phyloP scores from a whole-genome alignment of 2,888 invertebrate genomes.

The Ornithoptera priamus region DNA sequence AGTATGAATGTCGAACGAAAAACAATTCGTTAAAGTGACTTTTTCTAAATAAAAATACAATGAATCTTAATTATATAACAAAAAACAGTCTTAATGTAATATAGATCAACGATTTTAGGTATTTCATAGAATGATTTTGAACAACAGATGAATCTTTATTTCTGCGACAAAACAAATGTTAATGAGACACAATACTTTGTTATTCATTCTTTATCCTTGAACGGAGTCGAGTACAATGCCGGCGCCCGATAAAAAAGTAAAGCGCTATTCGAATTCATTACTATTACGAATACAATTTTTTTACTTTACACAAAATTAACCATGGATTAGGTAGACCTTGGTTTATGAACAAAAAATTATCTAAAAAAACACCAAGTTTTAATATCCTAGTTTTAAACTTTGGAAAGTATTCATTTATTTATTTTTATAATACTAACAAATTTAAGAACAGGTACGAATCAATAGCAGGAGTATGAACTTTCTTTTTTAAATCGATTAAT shows the following conservation, averaged over 20 bases:
- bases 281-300: neutral
- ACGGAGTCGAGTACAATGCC: slow-evolving; percentile 6
- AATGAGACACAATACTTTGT: slow-evolving; percentile 15
- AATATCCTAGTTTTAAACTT: no score
- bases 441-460: no score
- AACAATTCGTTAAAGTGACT: no score
- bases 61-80: no score
- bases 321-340: neutral
- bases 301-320: neutral
- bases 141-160: neutral
- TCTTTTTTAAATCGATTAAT: no score
- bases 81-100: no score
- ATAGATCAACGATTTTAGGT: neutral
- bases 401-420: no score
- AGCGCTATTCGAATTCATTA: slow-evolving; percentile 11
- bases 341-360: neutral
- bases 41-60: no score
- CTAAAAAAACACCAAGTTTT: neutral
- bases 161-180: slow-evolving; percentile 12
- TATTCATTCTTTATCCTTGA: slow-evolving; percentile 23
- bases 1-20: no score
- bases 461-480: no score
- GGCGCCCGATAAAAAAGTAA: slow-evolving; percentile 6
- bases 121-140: neutral
- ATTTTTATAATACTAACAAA: no score